Percentiles rank a stretch among this genome's conserved stretches.
phyloP scores from a whole-genome alignment of 2,888 invertebrate species.

The Calameuta pallipes region DNA sequence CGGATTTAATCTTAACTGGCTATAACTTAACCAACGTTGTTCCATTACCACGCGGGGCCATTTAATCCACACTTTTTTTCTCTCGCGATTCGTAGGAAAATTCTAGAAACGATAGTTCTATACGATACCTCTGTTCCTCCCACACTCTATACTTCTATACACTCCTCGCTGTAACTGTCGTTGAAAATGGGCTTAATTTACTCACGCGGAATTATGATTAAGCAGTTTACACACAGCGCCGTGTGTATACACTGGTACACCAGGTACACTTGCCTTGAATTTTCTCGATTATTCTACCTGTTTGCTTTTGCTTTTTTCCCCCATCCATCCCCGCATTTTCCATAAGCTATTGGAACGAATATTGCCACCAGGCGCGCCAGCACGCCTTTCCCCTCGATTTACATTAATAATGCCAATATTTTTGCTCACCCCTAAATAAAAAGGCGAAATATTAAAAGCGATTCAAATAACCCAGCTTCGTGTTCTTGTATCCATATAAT shows the following conservation, averaged over 20 bases:
- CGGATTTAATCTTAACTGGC: constrained; percentile 48
- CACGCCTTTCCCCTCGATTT: background rate
- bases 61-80: constrained; percentile 34
- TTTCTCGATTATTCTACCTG: background rate
- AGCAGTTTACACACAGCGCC: constrained; percentile 40
- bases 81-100: constrained; percentile 12
- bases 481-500: background rate
- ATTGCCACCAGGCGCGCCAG: background rate
- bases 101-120: constrained; percentile 6
- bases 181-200: constrained; percentile 47
- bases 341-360: background rate
- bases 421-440: background rate
- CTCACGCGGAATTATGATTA: constrained; percentile 48
- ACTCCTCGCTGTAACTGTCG: constrained; percentile 15
- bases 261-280: constrained; percentile 27
- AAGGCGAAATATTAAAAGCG: background rate
- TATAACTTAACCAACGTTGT: constrained; percentile 36
- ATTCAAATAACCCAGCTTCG: background rate
- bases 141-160: constrained; percentile 6
- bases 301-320: background rate
- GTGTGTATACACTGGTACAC: constrained; percentile 30
- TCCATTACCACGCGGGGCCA: constrained; percentile 26
- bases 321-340: background rate
- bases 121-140: constrained; percentile 8
- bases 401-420: background rate